Base-by-base conservation (phyloP, 2,888 invertebrate species). In the Netelia melanura region DNA sequence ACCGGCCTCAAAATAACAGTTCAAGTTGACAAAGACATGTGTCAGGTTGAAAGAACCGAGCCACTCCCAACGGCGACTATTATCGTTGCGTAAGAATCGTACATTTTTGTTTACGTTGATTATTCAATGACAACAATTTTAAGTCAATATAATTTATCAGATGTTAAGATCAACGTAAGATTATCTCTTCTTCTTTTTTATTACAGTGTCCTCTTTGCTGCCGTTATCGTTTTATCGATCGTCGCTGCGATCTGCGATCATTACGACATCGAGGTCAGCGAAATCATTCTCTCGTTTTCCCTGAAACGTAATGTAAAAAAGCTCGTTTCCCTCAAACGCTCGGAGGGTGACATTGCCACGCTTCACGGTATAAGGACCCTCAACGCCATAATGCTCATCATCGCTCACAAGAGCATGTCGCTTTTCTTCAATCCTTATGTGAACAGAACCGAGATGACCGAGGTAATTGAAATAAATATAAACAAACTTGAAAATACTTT, bases 391-490 rank as follows among this genome's bases (percentile, higher is more conserved):
- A 95, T 96, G 94, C 91, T 97, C 81, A 91, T 96, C 9, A 89
- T 96, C 3, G 95, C 96, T 0, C 97, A 97, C 91, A 97, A 96
- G 91, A 96, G 96, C n/a, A 96, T 97, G 96, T 96, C 96, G 0
- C 91, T 96, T 77, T 96, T 96, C 89, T 97, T 96, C 89, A 94
- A 95, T 90, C 96, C 96, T 1, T 96, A 95, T 89, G 92, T 95
- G 65, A 96, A 97, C 90, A 94, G 96, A 86, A 96, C 96, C 0
- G 94, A 94, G 86, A 96, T 96, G 95, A 93, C 95, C 0, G 96
- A 96, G 94, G 96, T 38, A 38, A 0, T 38, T 38, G 38, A 38
- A 38, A 38, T 1, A 38, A 38, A 38, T 38, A 0, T 38, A 5
- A 5, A 38, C 5, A 38, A 38, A 38, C 38, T 38, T 38, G 38